Evolutionary conservation across 2,113 vertebrate species (phyloP).

Genomic region (Coreoperca whiteheadi): DNA sequence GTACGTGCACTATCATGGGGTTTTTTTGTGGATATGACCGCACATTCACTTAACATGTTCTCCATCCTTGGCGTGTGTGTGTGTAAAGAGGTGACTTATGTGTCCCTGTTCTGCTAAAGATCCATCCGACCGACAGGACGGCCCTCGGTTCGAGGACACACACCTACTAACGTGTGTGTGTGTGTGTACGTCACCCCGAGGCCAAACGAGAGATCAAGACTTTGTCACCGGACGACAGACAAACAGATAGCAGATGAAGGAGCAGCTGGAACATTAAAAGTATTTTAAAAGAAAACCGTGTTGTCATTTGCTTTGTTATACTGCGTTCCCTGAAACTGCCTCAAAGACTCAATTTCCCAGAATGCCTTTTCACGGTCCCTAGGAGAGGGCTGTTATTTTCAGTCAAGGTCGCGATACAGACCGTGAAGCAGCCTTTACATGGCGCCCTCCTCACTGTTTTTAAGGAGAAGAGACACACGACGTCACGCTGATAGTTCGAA

Average conservation of each 20-base stretch:
- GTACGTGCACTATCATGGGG: background rate
- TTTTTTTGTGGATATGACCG: background rate
- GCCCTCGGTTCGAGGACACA: conserved; percentile 76
- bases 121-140: conserved; percentile 61
- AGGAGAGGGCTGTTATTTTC: too few species aligned
- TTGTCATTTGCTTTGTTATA: background rate
- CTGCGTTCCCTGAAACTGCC: background rate
- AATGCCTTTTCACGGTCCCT: background rate
- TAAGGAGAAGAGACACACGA: too few species aligned
- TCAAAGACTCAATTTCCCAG: conserved; percentile 18
- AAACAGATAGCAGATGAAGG: background rate
- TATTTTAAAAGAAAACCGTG: background rate
- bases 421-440: too few species aligned
- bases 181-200: background rate
- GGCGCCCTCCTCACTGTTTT: too few species aligned
- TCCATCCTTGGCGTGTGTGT: conserved; percentile 18
- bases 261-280: conserved; percentile 2
- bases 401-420: too few species aligned
- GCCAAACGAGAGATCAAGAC: background rate
- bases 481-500: too few species aligned
- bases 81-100: conserved; percentile 69
- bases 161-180: conserved; percentile 25
- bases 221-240: background rate
- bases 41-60: conserved; percentile 27
- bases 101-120: conserved; percentile 65